A percentile compares a stretch with the other conserved stretches of the same genome.
Evolutionary conservation across 2,888 invertebrate species (phyloP).

Genomic region (Limnephilus marmoratus): DNA sequence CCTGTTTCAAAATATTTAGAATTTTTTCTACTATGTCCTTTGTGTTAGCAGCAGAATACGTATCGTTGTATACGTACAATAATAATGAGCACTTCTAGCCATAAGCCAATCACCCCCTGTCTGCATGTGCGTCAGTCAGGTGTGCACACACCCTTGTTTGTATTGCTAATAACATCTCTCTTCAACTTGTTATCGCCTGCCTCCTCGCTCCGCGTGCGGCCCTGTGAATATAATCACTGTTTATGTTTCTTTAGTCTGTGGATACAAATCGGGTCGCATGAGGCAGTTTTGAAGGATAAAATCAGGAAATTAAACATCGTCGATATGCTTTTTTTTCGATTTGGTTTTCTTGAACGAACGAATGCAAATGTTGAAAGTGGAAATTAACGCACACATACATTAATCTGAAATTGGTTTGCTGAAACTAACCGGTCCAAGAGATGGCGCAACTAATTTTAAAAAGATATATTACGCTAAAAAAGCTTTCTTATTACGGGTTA

Average conservation of each 20-base stretch:
- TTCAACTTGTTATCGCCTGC: neutral
- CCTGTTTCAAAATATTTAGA: no score
- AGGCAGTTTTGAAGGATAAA: neutral
- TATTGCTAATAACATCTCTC: neutral
- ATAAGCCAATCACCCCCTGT: neutral
- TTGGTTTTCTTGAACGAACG: no score
- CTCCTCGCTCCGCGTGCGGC: neutral
- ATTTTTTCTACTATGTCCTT: no score
- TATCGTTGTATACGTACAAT: neutral
- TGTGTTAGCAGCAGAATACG: neutral
- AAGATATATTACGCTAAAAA: no score
- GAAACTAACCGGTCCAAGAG: no score
- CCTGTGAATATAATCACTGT: conserved; percentile 24
- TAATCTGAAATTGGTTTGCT: no score
- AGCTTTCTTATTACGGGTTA: no score
- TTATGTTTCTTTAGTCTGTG: conserved; percentile 9
- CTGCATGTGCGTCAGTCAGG: neutral
- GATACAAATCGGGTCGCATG: neutral
- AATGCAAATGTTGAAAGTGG: no score
- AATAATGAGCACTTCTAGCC: neutral
- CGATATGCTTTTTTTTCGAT: no score
- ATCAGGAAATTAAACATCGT: no score
- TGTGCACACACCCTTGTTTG: conserved; percentile 16
- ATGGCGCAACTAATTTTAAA: no score
- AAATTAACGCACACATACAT: no score